Conservation (phyloP, 2,888 invertebrate species). For the Entomobrya proxima region DNA sequence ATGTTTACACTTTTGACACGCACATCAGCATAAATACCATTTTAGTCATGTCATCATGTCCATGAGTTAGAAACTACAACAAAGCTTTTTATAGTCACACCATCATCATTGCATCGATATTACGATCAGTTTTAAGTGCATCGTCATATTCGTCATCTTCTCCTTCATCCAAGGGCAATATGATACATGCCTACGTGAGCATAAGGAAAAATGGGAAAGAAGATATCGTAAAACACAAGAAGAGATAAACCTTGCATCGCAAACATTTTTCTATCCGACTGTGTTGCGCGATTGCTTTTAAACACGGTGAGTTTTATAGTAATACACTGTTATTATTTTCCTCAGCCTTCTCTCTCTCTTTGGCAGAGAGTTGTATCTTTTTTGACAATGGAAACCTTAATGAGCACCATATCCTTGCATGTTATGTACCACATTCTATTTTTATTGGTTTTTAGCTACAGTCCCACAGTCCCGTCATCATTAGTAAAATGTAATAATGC, state of each 20-base stretch:
- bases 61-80: neutral
- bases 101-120: neutral
- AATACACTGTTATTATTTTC: constrained; percentile 2
- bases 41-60: neutral
- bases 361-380: neutral
- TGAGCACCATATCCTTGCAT: neutral
- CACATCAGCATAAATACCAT: constrained; percentile 3
- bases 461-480: constrained; percentile 1
- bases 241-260: neutral
- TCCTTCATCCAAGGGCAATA: constrained; percentile 29
- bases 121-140: neutral
- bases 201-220: neutral
- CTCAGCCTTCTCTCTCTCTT: neutral
- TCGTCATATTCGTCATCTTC: neutral
- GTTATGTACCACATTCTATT: neutral
- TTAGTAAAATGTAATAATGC: constrained; percentile 23
- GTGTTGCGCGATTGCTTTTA: neutral
- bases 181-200: neutral
- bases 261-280: neutral
- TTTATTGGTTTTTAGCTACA: constrained; percentile 43
- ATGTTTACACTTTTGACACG: constrained; percentile 26
- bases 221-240: neutral
- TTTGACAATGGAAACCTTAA: constrained; percentile 27
- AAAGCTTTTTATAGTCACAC: neutral
- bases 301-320: neutral